phyloP scores from a whole-genome alignment of 1,140 invertebrate genomes.

The Antheraea pernyi region DNA sequence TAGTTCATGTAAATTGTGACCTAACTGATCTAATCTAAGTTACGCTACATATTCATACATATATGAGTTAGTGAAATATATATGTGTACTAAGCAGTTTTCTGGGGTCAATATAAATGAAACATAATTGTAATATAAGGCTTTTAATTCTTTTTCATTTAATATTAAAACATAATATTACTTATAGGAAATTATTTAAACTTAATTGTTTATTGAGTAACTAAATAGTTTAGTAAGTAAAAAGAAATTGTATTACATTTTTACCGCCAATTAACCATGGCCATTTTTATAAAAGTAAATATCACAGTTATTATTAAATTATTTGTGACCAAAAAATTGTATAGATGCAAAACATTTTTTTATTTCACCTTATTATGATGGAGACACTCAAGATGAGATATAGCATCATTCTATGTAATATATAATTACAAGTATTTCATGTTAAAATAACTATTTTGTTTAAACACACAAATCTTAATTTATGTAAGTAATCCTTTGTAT shows the following conservation, averaged over 20 bases:
- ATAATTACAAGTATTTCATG: neutral
- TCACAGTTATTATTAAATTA: conserved; percentile 76
- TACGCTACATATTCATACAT: no score
- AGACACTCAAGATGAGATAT: neutral
- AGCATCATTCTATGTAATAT: neutral
- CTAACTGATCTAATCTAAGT: no score
- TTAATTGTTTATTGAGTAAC: conserved; percentile 45
- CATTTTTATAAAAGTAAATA: conserved; percentile 75
- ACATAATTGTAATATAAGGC: conserved; percentile 30
- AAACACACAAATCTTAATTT: conserved; percentile 1
- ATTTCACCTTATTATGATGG: neutral
- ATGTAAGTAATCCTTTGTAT: neutral
- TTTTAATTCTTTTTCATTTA: conserved; percentile 45
- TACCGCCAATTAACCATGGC: conserved; percentile 64
- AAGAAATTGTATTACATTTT: conserved; percentile 63
- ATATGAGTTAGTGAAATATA: no score
- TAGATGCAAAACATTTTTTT: conserved; percentile 44
- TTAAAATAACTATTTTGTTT: conserved; percentile 6
- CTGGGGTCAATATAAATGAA: neutral
- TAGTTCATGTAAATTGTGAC: no score
- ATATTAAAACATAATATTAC: conserved; percentile 40
- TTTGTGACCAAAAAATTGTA: conserved; percentile 68
- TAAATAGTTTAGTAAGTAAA: conserved; percentile 51
- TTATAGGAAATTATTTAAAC: conserved; percentile 41
- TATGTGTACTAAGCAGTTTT: no score